phyloP scores from a whole-genome alignment of 2,888 invertebrate species.

The Limenitis camilla region DNA sequence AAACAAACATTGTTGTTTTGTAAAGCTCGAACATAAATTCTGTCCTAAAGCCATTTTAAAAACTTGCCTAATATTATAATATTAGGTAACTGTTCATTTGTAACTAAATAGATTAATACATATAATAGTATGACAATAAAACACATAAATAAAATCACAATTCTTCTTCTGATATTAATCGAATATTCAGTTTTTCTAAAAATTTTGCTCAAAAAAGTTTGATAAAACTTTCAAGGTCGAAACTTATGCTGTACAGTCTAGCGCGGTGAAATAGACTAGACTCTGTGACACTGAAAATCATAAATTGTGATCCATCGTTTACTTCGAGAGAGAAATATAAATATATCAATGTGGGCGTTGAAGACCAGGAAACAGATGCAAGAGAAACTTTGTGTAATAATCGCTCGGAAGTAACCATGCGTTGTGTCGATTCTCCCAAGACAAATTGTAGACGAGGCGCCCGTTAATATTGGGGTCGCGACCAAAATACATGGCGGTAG shows the following conservation, averaged over 20 bases:
- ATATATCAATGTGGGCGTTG: background rate
- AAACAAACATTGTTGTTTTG: too few relatives aligned
- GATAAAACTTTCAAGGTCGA: too few relatives aligned
- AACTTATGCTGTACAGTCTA: too few relatives aligned
- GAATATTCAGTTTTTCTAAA: too few relatives aligned
- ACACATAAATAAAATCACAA: too few relatives aligned
- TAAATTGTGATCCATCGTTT: too few relatives aligned
- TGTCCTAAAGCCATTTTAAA: background rate
- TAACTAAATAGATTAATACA: background rate
- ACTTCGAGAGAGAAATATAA: background rate
- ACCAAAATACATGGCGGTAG: conserved; percentile 68
- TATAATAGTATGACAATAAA: too few relatives aligned
- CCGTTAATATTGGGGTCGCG: conserved; percentile 68
- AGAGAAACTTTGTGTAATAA: conserved; percentile 34
- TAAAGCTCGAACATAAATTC: background rate
- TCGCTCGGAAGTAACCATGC: conserved; percentile 53
- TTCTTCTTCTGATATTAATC: too few relatives aligned
- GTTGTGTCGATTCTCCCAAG: conserved; percentile 65
- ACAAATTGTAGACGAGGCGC: conserved; percentile 69
- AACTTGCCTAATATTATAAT: background rate
- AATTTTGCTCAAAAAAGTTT: too few relatives aligned
- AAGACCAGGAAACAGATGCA: background rate
- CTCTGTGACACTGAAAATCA: too few relatives aligned
- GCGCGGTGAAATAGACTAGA: too few relatives aligned
- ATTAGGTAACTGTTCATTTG: background rate